Evolutionary conservation across 2,888 invertebrate species (phyloP).

Genomic region (Gibbula magus): DNA sequence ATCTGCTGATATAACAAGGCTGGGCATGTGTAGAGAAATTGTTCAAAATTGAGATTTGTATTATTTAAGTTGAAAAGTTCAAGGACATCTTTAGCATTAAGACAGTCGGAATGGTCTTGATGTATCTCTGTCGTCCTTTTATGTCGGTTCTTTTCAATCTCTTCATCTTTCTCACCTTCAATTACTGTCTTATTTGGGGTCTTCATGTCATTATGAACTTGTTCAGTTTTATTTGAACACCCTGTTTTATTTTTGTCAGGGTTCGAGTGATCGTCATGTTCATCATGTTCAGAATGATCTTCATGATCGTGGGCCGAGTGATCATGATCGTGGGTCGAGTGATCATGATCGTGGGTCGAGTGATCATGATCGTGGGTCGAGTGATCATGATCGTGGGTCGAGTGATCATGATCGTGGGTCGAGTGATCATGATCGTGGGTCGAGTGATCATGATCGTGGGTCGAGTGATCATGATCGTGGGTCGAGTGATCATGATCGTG

Average conservation of each 20-base stretch:
- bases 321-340: neutral
- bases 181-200: neutral
- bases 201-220: neutral
- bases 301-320: neutral
- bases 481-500: too few species aligned
- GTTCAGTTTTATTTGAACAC: neutral
- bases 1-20: constrained; percentile 72
- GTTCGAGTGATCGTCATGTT: neutral
- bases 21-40: constrained; percentile 71
- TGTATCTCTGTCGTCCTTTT: neutral
- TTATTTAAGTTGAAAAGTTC: neutral
- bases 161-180: neutral
- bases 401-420: too few species aligned
- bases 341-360: too few species aligned
- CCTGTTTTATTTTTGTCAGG: too few species aligned
- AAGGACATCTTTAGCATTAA: neutral
- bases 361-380: too few species aligned
- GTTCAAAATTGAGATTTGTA: constrained; percentile 4
- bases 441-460: too few species aligned
- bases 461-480: too few species aligned
- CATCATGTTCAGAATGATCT: neutral
- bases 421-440: too few species aligned
- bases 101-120: neutral
- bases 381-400: too few species aligned
- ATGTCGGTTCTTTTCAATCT: neutral